Evolutionary conservation across 2,797 vertebrate species (phyloP).

Genomic region (Geotrypetes seraphini): DNA sequence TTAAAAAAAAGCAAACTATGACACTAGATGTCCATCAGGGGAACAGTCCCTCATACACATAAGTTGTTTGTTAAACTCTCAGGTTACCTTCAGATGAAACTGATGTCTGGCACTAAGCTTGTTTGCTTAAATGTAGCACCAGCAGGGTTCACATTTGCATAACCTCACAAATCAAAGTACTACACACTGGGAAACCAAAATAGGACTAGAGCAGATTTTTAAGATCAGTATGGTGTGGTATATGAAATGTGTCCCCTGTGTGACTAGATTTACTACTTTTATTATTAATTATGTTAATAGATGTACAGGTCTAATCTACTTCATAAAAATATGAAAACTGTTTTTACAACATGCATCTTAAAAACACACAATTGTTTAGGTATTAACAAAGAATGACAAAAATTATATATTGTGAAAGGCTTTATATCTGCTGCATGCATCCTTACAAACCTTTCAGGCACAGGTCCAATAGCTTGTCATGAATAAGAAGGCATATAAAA

Average conservation of each 20-base stretch:
- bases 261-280: constrained; percentile 1
- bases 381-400: constrained; percentile 37
- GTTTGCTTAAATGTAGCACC: too few species aligned
- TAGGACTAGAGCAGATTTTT: constrained; percentile 18
- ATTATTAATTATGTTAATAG: constrained; percentile 34
- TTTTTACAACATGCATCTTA: constrained; percentile 36
- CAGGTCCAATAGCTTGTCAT: constrained; percentile 77
- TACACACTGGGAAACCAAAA: constrained; percentile 15
- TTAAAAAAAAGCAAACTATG: too few species aligned
- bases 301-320: constrained; percentile 47
- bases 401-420: constrained; percentile 33
- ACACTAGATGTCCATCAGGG: too few species aligned
- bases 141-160: constrained; percentile 14
- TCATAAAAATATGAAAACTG: not conserved
- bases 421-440: constrained; percentile 64
- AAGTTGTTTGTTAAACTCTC: too few species aligned
- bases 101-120: constrained; percentile 38
- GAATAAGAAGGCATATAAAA: constrained; percentile 82
- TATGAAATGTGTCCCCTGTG: constrained; percentile 14
- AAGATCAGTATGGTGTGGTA: not conserved
- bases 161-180: constrained; percentile 11
- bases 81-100: too few species aligned
- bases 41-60: too few species aligned
- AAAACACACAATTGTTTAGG: constrained; percentile 35
- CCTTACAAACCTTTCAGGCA: constrained; percentile 76